Evolutionary conservation across 2,797 vertebrate species (phyloP), one percentile per base, ranked within the genome.

Genomic region (Chromobotia macracanthus): DNA sequence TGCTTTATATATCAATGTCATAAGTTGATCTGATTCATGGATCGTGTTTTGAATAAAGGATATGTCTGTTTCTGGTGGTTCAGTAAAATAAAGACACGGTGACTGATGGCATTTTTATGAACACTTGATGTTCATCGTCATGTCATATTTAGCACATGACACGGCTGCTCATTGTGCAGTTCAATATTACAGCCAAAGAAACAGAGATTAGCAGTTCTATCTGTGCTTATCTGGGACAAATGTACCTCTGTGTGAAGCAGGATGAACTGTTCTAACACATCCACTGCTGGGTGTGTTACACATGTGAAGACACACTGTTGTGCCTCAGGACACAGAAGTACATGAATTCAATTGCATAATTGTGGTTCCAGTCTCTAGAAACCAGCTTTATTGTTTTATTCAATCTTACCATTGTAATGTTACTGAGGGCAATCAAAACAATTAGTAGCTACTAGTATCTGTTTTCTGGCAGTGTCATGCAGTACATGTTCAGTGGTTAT

Each of bases 91-190:
- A 60, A 60, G 13, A 16, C 3, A 18, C 25, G 5, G 16, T 77
- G 55, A 70, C 25, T 5, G 41, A 61, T 58, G 7, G 21, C 18
- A 35, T 2, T 66, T 69, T 53, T 46, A 48, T 13, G 48, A 21
- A 12, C 13, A 56, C 31, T 79, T 21, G 0, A 60, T 28, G 0
- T 28, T 64, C 21, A 55, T 38, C 48, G n/a, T 72, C 7, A 9
- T 51, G 48, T 19, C 72, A 44, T 84, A 79, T 80, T 64, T 31
- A 68, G 8, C 25, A 19, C 6, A 23, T 56, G 19, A 23, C 28
- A 19, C 38, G 60, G 23, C 5, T 58, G n/a, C 23, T 77, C 23
- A 38, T 16, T 77, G 21, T 55, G 53, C 5, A 60, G 11, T 19
- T 10, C n/a, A 9, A 25, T 50, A 64, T 56, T 18, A 5, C 18